Evolutionary conservation across 2,797 vertebrate species (phyloP), one percentile per base, ranked within the genome.

Genomic region (Hafferia zeledoni): DNA sequence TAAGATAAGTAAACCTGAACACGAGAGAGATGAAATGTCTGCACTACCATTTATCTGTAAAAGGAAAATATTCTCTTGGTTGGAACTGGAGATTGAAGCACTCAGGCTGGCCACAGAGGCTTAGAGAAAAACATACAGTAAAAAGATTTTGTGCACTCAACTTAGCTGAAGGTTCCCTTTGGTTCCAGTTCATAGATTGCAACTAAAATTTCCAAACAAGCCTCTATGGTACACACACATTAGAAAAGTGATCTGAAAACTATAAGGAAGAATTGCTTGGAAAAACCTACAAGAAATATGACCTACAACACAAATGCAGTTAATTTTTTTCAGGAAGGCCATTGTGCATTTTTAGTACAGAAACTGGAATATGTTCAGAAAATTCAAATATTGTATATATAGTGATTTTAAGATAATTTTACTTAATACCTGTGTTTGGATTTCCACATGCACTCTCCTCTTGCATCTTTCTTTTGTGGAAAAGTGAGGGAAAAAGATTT

Each of bases 191-290:
- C 23, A 52, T 33, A 83, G 81, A 28, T 33, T 83, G 19, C 30
- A 71, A 49, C 23, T 63, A 23, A n/a, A 35, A 2, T 11, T 0
- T 60, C 64, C 30, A 75, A 59, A 52, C 11, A 46, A 46, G 9
- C 7, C 33, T 41, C 65, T 24, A 4, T 13, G 4, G 6, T 33
- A 23, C 25, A 49, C 3, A 19, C 1, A 19, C 0, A 0, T 15
- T 28, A 60, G 23, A 35, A 61, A 27, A 72, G 6, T 6, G 1
- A 49, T 37, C 33, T 53, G 27, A 52, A 39, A 59, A 60, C 30
- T 10, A 15, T 1, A 5, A 52, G 22, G 27, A 67, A 11, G 3
- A 25, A 2, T 0, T 13, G 15, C 0, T 8, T 4, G 3, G 14
- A 23, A 64, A 67, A 74, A 44, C 2, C 28, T 72, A 15, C 3